These are phyloP conservation scores for Aethes cnicana DNA, from an alignment of 2,888 invertebrate genomes.

Conservation along the genomic window DNA sequence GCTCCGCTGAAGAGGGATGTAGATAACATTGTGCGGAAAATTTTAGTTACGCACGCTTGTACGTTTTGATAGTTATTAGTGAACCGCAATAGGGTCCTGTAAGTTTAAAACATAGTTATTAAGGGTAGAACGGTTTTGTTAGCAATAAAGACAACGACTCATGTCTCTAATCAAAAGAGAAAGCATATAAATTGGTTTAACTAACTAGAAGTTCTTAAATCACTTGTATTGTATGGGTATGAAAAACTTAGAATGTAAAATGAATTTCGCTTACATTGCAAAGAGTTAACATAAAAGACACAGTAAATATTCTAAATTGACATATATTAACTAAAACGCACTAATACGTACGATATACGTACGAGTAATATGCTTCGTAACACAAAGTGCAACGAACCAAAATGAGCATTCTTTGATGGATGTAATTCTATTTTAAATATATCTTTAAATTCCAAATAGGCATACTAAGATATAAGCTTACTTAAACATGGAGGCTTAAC, in stretches of 20 bases:
- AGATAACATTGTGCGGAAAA: conserved; percentile 51
- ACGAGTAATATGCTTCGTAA: too few relatives aligned
- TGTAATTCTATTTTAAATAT: conserved; percentile 40
- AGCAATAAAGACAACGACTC: conserved; percentile 6
- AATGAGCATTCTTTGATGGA: conserved; percentile 8
- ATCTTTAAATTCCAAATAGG: conserved; percentile 36
- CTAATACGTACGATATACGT: too few relatives aligned
- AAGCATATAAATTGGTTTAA: too few relatives aligned
- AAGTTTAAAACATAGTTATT: conserved; percentile 37
- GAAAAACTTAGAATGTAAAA: too few relatives aligned
- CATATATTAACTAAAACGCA: too few relatives aligned
- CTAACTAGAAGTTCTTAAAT: too few relatives aligned
- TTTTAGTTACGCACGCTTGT: conserved; percentile 53
- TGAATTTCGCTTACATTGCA: too few relatives aligned
- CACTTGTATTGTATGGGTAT: too few relatives aligned
- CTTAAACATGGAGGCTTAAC: conserved; percentile 56
- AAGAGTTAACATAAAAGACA: too few relatives aligned
- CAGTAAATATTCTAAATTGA: too few relatives aligned
- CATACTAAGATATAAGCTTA: conserved; percentile 50
- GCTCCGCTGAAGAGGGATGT: conserved; percentile 59
- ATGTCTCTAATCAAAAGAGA: conserved; percentile 1
- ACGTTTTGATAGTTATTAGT: conserved; percentile 41
- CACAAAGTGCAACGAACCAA: too few relatives aligned
- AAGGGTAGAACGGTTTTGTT: conserved; percentile 20
- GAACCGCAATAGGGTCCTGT: conserved; percentile 37